phyloP scores from a whole-genome alignment of 2,888 invertebrate genomes.

The Amphipoea oculea region DNA sequence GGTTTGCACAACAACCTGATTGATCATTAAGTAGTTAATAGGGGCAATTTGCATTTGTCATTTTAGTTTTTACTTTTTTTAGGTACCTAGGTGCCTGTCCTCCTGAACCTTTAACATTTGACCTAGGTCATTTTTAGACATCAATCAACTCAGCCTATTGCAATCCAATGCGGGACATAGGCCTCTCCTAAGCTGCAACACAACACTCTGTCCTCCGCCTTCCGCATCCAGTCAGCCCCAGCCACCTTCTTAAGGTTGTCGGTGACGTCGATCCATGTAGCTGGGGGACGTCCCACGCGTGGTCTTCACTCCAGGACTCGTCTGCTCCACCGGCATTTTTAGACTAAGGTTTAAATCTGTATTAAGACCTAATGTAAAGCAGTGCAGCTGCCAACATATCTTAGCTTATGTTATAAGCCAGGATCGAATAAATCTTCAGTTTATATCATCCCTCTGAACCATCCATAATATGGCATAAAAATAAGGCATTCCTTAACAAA shows the following conservation, averaged over 20 bases:
- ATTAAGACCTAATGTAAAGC: background rate
- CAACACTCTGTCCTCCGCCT: background rate
- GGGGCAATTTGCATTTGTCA: no score
- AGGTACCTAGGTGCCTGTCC: no score
- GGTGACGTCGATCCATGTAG: background rate
- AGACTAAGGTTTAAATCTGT: background rate
- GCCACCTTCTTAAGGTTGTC: background rate
- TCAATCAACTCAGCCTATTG: no score
- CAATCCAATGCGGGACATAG: background rate
- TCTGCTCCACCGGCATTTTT: background rate
- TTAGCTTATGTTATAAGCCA: no score
- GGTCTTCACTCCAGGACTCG: background rate
- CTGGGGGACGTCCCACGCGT: background rate
- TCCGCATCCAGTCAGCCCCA: background rate
- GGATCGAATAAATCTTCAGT: background rate
- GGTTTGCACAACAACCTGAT: background rate
- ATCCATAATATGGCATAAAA: background rate
- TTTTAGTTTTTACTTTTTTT: no score
- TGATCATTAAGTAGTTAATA: no score
- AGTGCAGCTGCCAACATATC: background rate
- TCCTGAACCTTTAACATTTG: no score
- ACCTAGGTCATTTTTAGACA: no score
- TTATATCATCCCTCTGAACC: background rate
- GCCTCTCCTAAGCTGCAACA: background rate
- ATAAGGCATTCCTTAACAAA: slow-evolving; percentile 4